Base-by-base conservation (phyloP, 2,888 invertebrate genomes). In the Thumatha senex region DNA sequence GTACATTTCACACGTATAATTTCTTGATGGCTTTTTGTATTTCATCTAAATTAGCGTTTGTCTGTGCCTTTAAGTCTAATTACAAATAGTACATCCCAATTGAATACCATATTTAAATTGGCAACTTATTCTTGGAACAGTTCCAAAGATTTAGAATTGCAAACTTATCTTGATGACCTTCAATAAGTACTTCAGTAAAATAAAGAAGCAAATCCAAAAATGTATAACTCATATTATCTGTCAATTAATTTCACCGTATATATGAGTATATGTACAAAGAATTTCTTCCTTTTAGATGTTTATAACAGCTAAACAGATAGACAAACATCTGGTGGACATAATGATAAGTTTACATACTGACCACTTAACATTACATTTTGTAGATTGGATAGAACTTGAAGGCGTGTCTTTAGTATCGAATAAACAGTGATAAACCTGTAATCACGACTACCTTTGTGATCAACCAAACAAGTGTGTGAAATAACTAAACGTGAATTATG, bases 51-150 rank as follows among this genome's bases (percentile, higher is more conserved):
- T 24, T 55, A 43, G 38, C 13, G 14, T 38, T 48, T 12, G 41
- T 34, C 15, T 47, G 60, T 67, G 72, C 60, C 59, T 68, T 59
- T 61, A 67, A 72, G 72, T 42, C 31, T 47, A 70, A 71, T 67
- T 39, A 18, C 46, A 48, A 57, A 46, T 54, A 51, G 53, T n/a
- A 39, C n/a, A 49, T 58, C 49, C 53, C 11, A 39, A 14, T 51
- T 54, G 47, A 54, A 54, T 54, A 47, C 48, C 45, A 43, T 51
- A 58, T 67, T 60, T 46, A 56, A 63, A 61, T 55, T 46, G 44
- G 45, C 33, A 38, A 47, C 51, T 47, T 41, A 36, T 42, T 31
- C 40, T 58, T 57, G 58, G 58, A 58, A 47, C 34, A 48, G 38
- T 47, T 61, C 59, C 55, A 58, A 48, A 31, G 38, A 41, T 58